phyloP scores from a whole-genome alignment of 2,888 invertebrate species.

The Polydrusus tereticollis region DNA sequence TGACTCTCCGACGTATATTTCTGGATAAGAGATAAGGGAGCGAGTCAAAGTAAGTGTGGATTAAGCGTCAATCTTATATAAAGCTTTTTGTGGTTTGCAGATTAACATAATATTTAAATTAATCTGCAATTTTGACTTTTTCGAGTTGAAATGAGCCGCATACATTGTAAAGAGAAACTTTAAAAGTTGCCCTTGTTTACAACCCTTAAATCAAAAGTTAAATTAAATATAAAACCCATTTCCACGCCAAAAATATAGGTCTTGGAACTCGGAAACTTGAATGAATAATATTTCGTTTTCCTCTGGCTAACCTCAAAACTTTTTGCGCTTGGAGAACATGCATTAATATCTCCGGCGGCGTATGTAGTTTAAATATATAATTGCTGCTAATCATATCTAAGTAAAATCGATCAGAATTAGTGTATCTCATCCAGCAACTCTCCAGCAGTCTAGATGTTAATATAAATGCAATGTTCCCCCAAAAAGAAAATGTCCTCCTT shows the following conservation, averaged over 20 bases:
- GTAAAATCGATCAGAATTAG: not conserved
- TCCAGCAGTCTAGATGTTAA: too few species aligned
- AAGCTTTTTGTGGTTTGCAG: not conserved
- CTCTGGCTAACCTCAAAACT: constrained; percentile 3
- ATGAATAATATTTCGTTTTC: constrained; percentile 2
- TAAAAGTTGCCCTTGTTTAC: constrained; percentile 4
- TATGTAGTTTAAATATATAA: constrained; percentile 5
- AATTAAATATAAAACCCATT: constrained; percentile 20
- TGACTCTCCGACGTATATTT: not conserved
- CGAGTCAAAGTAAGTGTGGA: too few species aligned
- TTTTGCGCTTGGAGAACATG: not conserved
- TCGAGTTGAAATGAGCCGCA: not conserved
- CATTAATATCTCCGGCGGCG: not conserved
- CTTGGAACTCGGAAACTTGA: constrained; percentile 9
- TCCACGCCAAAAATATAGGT: constrained; percentile 15
- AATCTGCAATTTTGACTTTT: not conserved
- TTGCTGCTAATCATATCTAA: constrained; percentile 7
- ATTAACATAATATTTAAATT: not conserved
- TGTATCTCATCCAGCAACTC: too few species aligned
- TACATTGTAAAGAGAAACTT: not conserved
- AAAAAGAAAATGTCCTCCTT: too few species aligned
- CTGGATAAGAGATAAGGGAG: not conserved
- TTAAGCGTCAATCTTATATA: too few species aligned
- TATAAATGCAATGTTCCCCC: too few species aligned
- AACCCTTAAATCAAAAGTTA: constrained; percentile 19